A percentile compares a stretch with the other conserved stretches of the same genome.
These are phyloP conservation scores for Metopolophium dirhodum DNA, from an alignment of 1,140 invertebrate species.

Conservation along the genomic window DNA sequence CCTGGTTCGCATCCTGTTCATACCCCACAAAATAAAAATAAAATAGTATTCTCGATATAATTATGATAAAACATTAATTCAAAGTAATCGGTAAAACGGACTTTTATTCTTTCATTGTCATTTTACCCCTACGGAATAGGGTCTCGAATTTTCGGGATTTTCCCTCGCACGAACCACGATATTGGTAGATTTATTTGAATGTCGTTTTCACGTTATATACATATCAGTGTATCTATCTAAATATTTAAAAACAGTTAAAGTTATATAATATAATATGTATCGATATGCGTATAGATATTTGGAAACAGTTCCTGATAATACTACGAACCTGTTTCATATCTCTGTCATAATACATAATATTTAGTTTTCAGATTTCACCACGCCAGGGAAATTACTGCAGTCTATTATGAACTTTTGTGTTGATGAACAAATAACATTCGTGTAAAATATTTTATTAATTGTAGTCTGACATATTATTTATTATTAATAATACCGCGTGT, in stretches of 20 bases:
- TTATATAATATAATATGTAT: background rate
- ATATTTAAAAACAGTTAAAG: background rate
- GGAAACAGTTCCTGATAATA: background rate
- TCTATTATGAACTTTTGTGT: background rate
- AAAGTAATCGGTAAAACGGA: background rate
- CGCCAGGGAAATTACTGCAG: background rate
- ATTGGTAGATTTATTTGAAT: too few relatives aligned
- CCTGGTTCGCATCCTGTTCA: too few relatives aligned
- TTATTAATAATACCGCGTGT: background rate
- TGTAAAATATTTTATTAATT: background rate
- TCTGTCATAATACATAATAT: background rate
- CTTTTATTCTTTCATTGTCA: too few relatives aligned
- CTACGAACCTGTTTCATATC: background rate
- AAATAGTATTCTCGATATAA: background rate
- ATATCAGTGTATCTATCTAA: background rate
- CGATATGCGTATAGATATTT: background rate
- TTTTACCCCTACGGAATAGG: too few relatives aligned
- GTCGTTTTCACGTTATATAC: background rate
- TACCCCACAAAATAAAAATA: background rate
- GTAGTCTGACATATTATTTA: background rate
- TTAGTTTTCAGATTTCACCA: background rate
- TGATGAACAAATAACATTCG: background rate
- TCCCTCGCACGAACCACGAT: too few relatives aligned
- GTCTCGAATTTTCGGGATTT: too few relatives aligned
- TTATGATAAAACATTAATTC: background rate